phyloP scores from a whole-genome alignment of 2,888 invertebrate species.

The Hyposoter didymator region DNA sequence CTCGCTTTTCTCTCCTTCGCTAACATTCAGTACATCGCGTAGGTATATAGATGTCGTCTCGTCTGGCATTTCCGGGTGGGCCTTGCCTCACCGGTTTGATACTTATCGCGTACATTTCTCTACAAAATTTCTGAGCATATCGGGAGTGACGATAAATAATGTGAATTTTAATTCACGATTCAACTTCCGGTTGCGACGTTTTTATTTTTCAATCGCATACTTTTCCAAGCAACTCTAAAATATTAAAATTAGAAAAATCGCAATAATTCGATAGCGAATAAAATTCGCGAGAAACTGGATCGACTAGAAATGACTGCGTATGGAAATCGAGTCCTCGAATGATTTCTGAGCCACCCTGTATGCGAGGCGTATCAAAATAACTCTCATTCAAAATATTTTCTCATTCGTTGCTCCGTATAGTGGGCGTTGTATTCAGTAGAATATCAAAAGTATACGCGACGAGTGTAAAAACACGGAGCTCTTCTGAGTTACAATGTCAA shows the following conservation, averaged over 20 bases:
- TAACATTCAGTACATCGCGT: constrained; percentile 7
- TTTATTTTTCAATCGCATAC: neutral
- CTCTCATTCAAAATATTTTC: constrained; percentile 43
- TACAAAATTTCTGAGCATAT: neutral
- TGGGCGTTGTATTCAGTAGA: constrained; percentile 42
- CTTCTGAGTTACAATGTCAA: constrained; percentile 33
- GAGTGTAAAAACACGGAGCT: constrained; percentile 20
- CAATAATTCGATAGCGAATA: neutral
- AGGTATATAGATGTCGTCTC: constrained; percentile 39
- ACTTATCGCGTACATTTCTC: constrained; percentile 32
- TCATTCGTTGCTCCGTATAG: constrained; percentile 28
- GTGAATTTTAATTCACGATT: neutral
- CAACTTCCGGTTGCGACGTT: neutral
- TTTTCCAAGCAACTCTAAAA: neutral
- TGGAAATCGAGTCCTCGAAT: neutral
- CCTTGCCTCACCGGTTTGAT: constrained; percentile 47
- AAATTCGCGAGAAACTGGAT: neutral
- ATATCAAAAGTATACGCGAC: constrained; percentile 17
- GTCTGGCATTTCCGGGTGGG: constrained; percentile 64
- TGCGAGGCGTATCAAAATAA: neutral
- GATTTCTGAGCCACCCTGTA: neutral
- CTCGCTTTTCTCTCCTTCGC: constrained; percentile 44
- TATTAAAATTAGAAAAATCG: neutral
- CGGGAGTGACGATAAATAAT: neutral
- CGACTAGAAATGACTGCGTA: neutral